phyloP scores from a whole-genome alignment of 2,113 vertebrate species.

The Tinamus guttatus region DNA sequence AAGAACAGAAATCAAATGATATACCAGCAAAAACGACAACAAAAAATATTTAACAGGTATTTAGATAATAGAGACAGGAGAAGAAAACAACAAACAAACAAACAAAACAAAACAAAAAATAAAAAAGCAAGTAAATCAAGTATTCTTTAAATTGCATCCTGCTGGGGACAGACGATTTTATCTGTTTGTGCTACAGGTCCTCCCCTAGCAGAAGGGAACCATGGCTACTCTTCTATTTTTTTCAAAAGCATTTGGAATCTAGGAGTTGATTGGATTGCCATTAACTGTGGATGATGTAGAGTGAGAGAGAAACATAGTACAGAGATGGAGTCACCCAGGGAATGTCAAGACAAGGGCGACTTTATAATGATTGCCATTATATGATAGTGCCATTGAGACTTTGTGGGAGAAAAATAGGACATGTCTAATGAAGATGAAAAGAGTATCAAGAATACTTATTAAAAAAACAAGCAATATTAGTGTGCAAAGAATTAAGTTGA shows the following conservation, averaged over 20 bases:
- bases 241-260: conserved; percentile 33
- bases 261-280: conserved; percentile 1
- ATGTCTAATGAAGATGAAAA: background rate
- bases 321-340: background rate
- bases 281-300: background rate
- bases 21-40: background rate
- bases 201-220: conserved; percentile 11
- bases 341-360: background rate
- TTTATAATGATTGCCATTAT: background rate
- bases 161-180: conserved; percentile 34
- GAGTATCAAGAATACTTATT: background rate
- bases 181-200: background rate
- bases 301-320: background rate
- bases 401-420: background rate
- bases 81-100: background rate
- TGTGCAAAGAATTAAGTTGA: background rate
- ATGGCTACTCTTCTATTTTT: conserved; percentile 8
- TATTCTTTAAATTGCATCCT: conserved; percentile 33
- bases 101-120: background rate
- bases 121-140: background rate
- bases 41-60: background rate
- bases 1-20: background rate
- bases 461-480: background rate
- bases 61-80: background rate
- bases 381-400: background rate